phyloP scores from a whole-genome alignment of 2,113 vertebrate genomes.

The Gallinago jamesoni region DNA sequence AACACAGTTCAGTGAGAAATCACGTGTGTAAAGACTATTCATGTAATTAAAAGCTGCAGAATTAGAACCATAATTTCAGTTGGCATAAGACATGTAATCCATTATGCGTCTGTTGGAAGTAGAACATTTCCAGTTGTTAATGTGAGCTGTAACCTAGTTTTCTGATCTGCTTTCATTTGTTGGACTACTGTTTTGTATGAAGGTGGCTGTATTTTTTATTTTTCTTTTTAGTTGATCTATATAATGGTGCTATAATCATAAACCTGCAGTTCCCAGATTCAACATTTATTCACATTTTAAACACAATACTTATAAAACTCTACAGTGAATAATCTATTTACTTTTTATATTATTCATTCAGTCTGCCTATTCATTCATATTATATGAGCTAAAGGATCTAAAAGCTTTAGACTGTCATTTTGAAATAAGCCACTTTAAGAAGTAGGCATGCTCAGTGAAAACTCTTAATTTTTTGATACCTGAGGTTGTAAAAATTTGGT shows the following conservation, averaged over 20 bases:
- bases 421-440: neutral
- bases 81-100: neutral
- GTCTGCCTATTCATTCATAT: neutral
- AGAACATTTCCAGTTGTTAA: neutral
- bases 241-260: neutral
- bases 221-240: neutral
- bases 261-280: neutral
- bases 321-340: neutral
- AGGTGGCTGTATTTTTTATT: neutral
- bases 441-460: neutral
- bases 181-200: neutral
- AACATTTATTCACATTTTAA: neutral
- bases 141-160: slow-evolving; percentile 10
- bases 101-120: neutral
- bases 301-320: neutral
- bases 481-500: neutral
- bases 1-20: neutral
- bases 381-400: neutral
- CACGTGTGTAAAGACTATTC: neutral
- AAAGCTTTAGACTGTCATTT: neutral
- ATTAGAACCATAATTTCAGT: neutral
- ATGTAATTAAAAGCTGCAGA: slow-evolving; percentile 2
- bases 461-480: neutral
- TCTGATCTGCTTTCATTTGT: neutral
- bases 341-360: neutral